Evolutionary conservation across 2,113 vertebrate genomes (phyloP).

Genomic region (Solenodon paradoxus): DNA sequence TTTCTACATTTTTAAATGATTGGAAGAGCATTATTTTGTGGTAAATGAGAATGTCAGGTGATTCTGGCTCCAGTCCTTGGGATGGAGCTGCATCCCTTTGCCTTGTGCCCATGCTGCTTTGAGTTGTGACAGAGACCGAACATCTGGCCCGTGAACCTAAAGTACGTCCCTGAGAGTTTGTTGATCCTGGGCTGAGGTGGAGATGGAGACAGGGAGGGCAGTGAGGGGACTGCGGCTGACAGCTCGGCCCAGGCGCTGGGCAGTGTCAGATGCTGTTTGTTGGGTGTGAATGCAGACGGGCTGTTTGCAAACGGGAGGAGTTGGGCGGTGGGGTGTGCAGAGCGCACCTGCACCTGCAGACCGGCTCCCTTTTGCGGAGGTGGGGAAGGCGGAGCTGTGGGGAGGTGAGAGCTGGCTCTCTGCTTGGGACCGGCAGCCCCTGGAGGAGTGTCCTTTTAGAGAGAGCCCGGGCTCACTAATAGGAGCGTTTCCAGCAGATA

Average conservation of each 20-base stretch:
- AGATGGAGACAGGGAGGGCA: not conserved
- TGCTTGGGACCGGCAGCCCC: too few relatives aligned
- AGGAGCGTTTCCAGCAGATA: not conserved
- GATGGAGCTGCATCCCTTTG: too few relatives aligned
- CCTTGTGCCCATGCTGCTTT: too few relatives aligned
- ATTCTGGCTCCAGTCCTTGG: too few relatives aligned
- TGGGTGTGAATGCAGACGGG: not conserved
- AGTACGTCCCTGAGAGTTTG: not conserved
- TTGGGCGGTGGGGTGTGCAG: fast-evolving
- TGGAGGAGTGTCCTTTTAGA: too few relatives aligned
- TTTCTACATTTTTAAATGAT: not conserved
- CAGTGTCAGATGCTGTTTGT: not conserved
- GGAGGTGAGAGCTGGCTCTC: too few relatives aligned
- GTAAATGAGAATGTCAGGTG: not conserved
- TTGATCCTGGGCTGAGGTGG: not conserved
- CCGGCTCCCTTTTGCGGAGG: not conserved
- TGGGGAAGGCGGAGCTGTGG: not conserved
- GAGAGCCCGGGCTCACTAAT: too few relatives aligned
- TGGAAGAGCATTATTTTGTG: not conserved
- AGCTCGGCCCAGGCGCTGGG: too few relatives aligned
- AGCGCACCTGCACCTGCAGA: not conserved
- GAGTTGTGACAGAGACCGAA: not conserved
- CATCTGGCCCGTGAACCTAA: not conserved
- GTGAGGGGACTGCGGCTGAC: too few relatives aligned
- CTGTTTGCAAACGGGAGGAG: not conserved